Conservation (phyloP, 1,140 invertebrate species). For the Heliconius eleuchia region DNA sequence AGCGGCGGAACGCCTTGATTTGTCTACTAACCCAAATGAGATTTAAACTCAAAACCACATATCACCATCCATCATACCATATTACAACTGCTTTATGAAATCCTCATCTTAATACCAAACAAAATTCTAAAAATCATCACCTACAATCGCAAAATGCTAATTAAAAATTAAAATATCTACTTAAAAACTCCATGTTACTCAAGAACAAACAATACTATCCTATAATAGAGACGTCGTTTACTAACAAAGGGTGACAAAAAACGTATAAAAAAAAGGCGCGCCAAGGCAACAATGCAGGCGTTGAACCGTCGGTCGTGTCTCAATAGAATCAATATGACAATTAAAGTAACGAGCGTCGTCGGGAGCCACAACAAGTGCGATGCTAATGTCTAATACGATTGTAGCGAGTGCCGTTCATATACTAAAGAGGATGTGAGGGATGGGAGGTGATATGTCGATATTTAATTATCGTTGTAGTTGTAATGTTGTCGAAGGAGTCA, state of each 20-base stretch:
- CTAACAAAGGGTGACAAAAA: slow-evolving; percentile 27
- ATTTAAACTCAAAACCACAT: not conserved
- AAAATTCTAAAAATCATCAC: not conserved
- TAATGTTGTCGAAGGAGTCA: too few relatives aligned
- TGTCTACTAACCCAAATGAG: not conserved
- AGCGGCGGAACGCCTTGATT: not conserved
- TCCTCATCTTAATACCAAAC: not conserved
- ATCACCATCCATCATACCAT: not conserved
- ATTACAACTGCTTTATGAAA: too few relatives aligned
- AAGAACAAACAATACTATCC: not conserved
- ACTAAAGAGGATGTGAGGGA: slow-evolving; percentile 49
- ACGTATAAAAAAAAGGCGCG: slow-evolving; percentile 16
- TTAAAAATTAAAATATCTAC: not conserved
- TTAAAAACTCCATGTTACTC: slow-evolving; percentile 1
- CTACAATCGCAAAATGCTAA: not conserved
- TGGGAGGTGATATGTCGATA: slow-evolving; percentile 35
- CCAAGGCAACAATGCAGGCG: slow-evolving; percentile 29
- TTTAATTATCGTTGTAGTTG: not conserved
- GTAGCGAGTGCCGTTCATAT: slow-evolving; percentile 64
- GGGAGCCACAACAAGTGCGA: slow-evolving; percentile 49
- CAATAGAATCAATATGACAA: slow-evolving; percentile 42
- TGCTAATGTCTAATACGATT: slow-evolving; percentile 75
- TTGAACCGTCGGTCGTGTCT: slow-evolving; percentile 25
- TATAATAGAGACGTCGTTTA: not conserved
- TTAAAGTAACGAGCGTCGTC: slow-evolving; percentile 40